Percentiles rank a stretch among this genome's conserved stretches.
These are phyloP conservation scores for Numida meleagris DNA, from an alignment of 2,113 vertebrate species.

Conservation along the genomic window DNA sequence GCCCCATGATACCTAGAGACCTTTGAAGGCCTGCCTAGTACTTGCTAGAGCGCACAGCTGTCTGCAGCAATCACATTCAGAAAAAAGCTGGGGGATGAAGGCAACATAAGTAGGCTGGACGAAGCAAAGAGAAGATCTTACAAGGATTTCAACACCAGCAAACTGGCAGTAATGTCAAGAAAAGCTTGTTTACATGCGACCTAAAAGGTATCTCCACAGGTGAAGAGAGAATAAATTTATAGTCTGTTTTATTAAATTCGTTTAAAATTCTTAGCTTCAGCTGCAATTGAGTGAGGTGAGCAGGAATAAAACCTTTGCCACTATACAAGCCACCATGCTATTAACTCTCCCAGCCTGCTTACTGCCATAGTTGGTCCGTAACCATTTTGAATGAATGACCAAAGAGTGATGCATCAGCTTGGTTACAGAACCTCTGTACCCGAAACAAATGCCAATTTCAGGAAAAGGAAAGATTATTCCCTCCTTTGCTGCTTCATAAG, in stretches of 20 bases:
- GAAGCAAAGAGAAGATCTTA: neutral
- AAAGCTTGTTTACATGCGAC: neutral
- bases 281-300: constrained; percentile 7
- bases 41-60: rapidly evolving
- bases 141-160: neutral
- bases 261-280: constrained; percentile 15
- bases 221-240: constrained; percentile 27
- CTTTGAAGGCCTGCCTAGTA: neutral
- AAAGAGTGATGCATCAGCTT: neutral
- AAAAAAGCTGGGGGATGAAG: neutral
- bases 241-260: constrained; percentile 25
- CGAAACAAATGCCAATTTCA: neutral
- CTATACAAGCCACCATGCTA: neutral
- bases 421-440: neutral
- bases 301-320: constrained; percentile 7
- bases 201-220: neutral
- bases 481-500: neutral
- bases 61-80: neutral
- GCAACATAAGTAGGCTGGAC: neutral
- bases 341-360: neutral
- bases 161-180: neutral
- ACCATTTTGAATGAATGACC: neutral
- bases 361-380: neutral
- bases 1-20: neutral
- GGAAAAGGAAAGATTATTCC: neutral